Base-by-base conservation (phyloP, 2,888 invertebrate genomes). In the Agriotes lineatus region DNA sequence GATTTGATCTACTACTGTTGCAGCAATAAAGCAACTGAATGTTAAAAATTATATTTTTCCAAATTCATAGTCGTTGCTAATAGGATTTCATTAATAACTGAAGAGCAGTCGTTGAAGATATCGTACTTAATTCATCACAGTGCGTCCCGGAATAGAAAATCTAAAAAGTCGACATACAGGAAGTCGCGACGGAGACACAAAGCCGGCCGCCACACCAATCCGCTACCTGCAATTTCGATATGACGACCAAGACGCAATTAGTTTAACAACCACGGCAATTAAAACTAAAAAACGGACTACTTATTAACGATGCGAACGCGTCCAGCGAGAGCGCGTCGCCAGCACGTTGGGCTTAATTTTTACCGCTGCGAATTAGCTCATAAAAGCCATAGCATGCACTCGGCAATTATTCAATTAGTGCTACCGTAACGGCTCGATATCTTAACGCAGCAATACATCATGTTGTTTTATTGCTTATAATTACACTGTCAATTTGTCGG, bases 331-430 rank as follows among this genome's bases (percentile, higher is more conserved):
- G 14, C 14, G 7, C 25, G 19, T 33, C 50, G 33, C 35, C 42
- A 16, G 42, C 1, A 45, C 19, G 20, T 20, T 45, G 20, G 54
- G 39, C 39, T 42, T 58, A 22, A 48, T 57, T 65, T 65, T 58
- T 65, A 59, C 18, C 14, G 50, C 12, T 39, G 52, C 45, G 54
- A 63, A 63, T 54, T 63, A 45, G 35, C 14, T 20, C 25, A 50
- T 50, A 63, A 61, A 52, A 63, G 63, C 35, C 22, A 39, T 59
- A 42, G 61, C 65, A 64, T 64, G 64, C 64, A 60, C 42, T 50
- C n/a, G n/a, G 50, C 64, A 70, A 70, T 70, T 70, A 67, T 67
- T 70, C 67, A 70, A 70, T 70, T 70, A 70, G 42, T n/a, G 37
- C 50, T 63, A 44, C 57, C 60, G 67, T 45, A 57, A 59, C 50